Base-by-base conservation (phyloP, 2,113 vertebrate genomes). In the Smithornis capensis region DNA sequence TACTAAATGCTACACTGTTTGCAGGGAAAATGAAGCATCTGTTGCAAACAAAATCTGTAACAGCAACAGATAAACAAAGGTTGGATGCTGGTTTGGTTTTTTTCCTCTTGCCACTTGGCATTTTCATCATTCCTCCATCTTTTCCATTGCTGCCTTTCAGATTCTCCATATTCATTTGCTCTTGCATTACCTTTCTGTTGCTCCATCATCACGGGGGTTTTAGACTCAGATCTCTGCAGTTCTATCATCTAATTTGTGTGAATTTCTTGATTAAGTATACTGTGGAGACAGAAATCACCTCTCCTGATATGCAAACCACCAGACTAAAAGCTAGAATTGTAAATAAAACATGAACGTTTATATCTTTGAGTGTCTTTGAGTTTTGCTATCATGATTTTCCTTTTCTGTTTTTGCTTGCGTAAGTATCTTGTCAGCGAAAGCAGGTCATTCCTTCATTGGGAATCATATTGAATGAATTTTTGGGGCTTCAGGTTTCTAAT, bases 311-410 rank as follows among this genome's bases (percentile, higher is more conserved):
- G 12, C 38, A 74, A 75, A 56, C 50, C 33, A 42, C 16, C 23
- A 74, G 35, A 24, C 35, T 88, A 89, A 90, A 90, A 81, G 37
- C 83, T 80, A 40, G 5, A 37, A 79, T 44, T 71, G 52, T 95
- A 89, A 96, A 96, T 95, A 96, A 96, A 96, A 92, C 69, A 87
- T 95, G 91, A 95, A 79, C 31, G 0, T 92, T 75, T 94, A 37
- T 64, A 52, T 91, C 47, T 94, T 80, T 70, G n/a, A n/a, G 29
- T 88, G 52, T 92, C 71, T 94, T 93, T 93, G 68, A 75, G 83
- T 76, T 86, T 86, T 90, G 17, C 50, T 93, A 60, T 85, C 17
- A 8, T 27, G 52, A 47, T 64, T 77, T 92, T 59, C 29, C 38
- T 57, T 76, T 73, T 62, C 17, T 35, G 59, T 76, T 83, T 40